Evolutionary conservation across 2,888 invertebrate species (phyloP), one percentile per base, ranked within the genome.

Genomic region (Cheiracanthium punctorium): DNA sequence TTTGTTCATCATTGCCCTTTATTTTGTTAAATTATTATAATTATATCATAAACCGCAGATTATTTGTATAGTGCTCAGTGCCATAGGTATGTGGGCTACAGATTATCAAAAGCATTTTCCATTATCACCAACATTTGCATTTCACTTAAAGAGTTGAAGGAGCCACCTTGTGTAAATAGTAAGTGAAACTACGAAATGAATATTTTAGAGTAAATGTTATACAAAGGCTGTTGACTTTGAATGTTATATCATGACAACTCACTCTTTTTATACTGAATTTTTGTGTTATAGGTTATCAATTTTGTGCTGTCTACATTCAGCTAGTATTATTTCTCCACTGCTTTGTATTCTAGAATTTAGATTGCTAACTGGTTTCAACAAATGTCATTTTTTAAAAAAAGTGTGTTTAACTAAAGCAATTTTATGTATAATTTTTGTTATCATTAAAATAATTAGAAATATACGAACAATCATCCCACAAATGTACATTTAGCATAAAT

Each of bases 131-230:
- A n/a, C 48, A 48, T n/a, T 48, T 10, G n/a, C 48, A 48, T 48
- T 48, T 48, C 48, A 48, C n/a, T 48, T 12, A 17, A 48, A 2
- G 48, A 48, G 2, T 48, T 10, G 48, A n/a, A 10, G 5, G 48
- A 17, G 24, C 24, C 5, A 24, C 12, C 4, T 7, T 12, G 20
- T 58, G 58, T 58, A 58, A 58, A 58, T 58, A 48, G 48, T 12
- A 17, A n/a, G 17, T n/a, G n/a, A 48, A 10, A 48, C 48, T 12
- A 7, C 14, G 17, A 48, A 48, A 48, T 48, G 43, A 48, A 48
- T 48, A 48, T 48, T 48, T 48, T 58, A 24, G 58, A 24, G 12
- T 58, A 58, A 58, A 58, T 58, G 58, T 48, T 48, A 48, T 48
- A 48, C 48, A 48, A 17, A 48, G 37, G 37, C 48, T 48, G 48